These are phyloP conservation scores for Eupelmus urozonus DNA, from an alignment of 2,888 invertebrate species.

Conservation along the genomic window DNA sequence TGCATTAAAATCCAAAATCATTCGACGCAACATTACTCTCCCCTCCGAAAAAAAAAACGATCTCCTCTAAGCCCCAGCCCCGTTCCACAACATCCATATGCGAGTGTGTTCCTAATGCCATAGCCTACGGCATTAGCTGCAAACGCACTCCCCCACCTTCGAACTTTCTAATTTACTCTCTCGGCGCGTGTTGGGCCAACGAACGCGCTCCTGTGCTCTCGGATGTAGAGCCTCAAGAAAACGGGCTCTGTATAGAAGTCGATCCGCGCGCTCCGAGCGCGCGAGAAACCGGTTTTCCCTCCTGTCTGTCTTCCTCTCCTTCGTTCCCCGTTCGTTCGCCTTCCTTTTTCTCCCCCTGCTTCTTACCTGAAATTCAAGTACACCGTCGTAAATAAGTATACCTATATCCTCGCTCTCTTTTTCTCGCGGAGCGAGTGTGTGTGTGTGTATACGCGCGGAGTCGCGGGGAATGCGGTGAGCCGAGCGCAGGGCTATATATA, in stretches of 20 bases:
- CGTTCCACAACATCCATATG: too few relatives aligned
- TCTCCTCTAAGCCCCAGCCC: too few relatives aligned
- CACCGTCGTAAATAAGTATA: slow-evolving; percentile 47
- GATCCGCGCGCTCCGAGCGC: background rate
- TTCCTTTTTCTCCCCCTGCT: background rate
- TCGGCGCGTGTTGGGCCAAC: background rate
- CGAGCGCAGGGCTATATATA: too few relatives aligned
- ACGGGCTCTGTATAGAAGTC: background rate
- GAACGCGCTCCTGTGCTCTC: background rate
- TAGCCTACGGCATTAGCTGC: slow-evolving; percentile 37
- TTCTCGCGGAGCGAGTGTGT: too few relatives aligned
- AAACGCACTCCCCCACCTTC: slow-evolving; percentile 39
- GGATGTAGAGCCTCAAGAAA: background rate
- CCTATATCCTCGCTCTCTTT: slow-evolving; percentile 10
- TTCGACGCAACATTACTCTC: too few relatives aligned
- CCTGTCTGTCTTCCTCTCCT: slow-evolving; percentile 1
- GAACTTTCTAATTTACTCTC: slow-evolving; percentile 57
- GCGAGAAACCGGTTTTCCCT: slow-evolving; percentile 47
- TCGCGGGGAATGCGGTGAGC: too few relatives aligned
- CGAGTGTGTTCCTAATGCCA: too few relatives aligned
- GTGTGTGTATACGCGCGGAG: too few relatives aligned
- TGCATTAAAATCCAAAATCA: too few relatives aligned
- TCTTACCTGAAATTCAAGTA: slow-evolving; percentile 43
- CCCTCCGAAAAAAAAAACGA: too few relatives aligned
- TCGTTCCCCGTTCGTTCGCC: background rate